Conservation (phyloP, 2,797 vertebrate genomes). For the Hippoglossus hippoglossus region DNA sequence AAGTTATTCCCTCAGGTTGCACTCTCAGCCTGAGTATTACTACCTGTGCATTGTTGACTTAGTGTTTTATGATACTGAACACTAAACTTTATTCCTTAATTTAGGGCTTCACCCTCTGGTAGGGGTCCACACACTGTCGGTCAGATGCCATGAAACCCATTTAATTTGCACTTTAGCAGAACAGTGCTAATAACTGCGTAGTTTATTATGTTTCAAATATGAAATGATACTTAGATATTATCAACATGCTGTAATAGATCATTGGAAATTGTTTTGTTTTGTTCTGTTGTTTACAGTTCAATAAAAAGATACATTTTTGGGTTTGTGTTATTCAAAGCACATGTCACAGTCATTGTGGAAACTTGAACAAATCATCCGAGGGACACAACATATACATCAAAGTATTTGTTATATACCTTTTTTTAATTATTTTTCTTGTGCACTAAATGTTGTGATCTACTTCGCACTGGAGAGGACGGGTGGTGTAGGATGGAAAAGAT, state of each 20-base stretch:
- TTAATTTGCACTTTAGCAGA: too few relatives aligned
- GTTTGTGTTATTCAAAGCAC: slow-evolving; percentile 8
- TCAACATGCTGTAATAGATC: too few relatives aligned
- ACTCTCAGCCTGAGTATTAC: not conserved
- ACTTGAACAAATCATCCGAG: not conserved
- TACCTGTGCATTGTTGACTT: not conserved
- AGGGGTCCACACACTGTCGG: too few relatives aligned
- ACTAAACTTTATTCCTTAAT: not conserved
- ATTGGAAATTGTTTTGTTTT: slow-evolving; percentile 11
- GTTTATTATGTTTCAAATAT: too few relatives aligned
- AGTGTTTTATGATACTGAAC: not conserved
- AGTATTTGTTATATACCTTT: too few relatives aligned
- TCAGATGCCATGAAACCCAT: too few relatives aligned
- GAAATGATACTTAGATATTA: too few relatives aligned
- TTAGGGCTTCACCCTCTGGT: too few relatives aligned
- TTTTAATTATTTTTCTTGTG: too few relatives aligned
- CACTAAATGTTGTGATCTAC: too few relatives aligned
- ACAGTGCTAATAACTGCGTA: too few relatives aligned
- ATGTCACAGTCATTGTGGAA: not conserved
- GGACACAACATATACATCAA: not conserved
- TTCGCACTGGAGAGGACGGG: too few relatives aligned
- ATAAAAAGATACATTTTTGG: not conserved
- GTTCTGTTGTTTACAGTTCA: not conserved
- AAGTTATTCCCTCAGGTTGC: not conserved
- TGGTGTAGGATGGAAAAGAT: not conserved